Base-by-base conservation (phyloP, 2,888 invertebrate species). In the Pardosa pseudoannulata region DNA sequence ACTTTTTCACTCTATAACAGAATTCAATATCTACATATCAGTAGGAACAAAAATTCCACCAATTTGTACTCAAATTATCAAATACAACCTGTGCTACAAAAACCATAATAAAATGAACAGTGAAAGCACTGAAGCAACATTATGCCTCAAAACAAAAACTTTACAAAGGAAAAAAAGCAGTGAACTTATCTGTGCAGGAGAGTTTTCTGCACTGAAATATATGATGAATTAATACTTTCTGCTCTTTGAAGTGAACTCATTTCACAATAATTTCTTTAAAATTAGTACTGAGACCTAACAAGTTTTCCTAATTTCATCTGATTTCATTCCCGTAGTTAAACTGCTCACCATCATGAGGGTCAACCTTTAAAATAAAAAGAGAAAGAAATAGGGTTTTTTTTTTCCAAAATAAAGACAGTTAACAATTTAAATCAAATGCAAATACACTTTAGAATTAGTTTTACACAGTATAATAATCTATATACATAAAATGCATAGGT, bases 301-400 rank as follows among this genome's bases (percentile, higher is more conserved):
- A 16, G 7, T 16, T 46, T 16, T 9, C 16, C 46, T 16, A 65
- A 0, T 65, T 81, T 81, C 81, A 81, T 41, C 81, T 81, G 28
- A 81, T 81, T 74, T 81, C 81, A 50, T 68, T 73, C n/a, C 68
- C 74, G 50, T 81, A 81, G 39, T 19, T 74, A 29, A 50, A 81
- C 0, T 46, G 27, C 7, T 62, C 68, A 50, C 31, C 56, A 23
- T 31, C 50, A 28, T 81, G 81, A 23, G 81, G 81, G 68, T 81
- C 81, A 32, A 81, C 62, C 81, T n/a, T n/a, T 81, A 70, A 41
- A n/a, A 68, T 16, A 27, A 36, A 23, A 31, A 31, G 29, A n/a
- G n/a, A n/a, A n/a, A n/a, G n/a, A n/a, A n/a, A n/a, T n/a, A n/a
- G n/a, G n/a, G n/a, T n/a, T n/a, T n/a, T n/a, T n/a, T n/a, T n/a